Evolutionary conservation across 2,113 vertebrate species (phyloP), one percentile per base, ranked within the genome.

Genomic region (Lipotes vexillifer): DNA sequence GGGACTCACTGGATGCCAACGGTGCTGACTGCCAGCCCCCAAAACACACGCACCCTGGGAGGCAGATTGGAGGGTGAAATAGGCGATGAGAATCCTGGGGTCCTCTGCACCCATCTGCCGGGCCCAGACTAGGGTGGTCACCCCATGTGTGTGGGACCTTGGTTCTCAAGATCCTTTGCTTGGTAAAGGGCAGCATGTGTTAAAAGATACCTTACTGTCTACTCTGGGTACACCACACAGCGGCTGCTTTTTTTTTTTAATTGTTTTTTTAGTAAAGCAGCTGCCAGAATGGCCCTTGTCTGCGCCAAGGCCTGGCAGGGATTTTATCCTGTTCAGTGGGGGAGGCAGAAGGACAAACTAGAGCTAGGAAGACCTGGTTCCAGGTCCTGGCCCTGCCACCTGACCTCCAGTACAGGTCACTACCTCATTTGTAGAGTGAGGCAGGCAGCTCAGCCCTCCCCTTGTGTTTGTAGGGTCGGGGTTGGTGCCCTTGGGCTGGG

Each of bases 71-170:
- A 8, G 5, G 46, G 46, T 52, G 46, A 77, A 77, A 77, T 18
- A 21, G 36, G 1, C 11, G 0, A 81, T 0, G 7, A 57, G 36
- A 77, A 5, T 14, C 68, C 33, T 46, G 36, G 59, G 29, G 8
- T 55, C 59, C n/a, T 66, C 38, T 1, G 0, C 2, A 27, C 27
- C 78, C 2, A 3, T 20, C 29, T 41, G 23, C 31, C 0, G 1
- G 33, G 27, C 82, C 63, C 11, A 61, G 21, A 23, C 27, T n/a
- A 13, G 75, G 41, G 59, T 49, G 65, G 31, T 61, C 18, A 9
- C 46, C 10, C 1, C 0, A 18, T 11, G 17, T 13, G 2, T 94
- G 59, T 15, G 31, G 57, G 38, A 61, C 2, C 72, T 77, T 10
- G 1, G 33, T 36, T 85, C 57, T 52, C 20, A 25, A 49, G 75